A percentile compares a stretch with the other conserved stretches of the same genome.
These are phyloP conservation scores for Pollenia amentaria DNA, from an alignment of 2,888 invertebrate species.

Conservation along the genomic window DNA sequence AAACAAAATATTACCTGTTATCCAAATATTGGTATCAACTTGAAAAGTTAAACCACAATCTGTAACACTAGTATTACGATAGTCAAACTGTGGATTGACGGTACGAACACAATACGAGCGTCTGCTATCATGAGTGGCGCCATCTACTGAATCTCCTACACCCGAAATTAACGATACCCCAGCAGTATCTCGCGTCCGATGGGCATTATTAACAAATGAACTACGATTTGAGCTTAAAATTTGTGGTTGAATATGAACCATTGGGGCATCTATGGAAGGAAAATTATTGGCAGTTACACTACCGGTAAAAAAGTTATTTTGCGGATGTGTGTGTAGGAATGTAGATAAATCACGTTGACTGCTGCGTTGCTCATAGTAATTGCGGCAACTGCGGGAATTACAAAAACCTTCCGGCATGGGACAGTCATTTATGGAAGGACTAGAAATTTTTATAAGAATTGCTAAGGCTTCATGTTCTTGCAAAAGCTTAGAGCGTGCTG, in stretches of 20 bases:
- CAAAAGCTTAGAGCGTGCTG: conserved; percentile 90
- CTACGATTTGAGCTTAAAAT: conserved; percentile 53
- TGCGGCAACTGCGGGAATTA: conserved; percentile 84
- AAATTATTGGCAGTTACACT: conserved; percentile 62
- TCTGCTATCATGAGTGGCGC: conserved; percentile 84
- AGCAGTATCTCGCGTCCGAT: conserved; percentile 72
- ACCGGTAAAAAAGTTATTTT: conserved; percentile 65
- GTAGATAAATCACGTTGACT: conserved; percentile 82
- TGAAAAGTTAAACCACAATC: conserved; percentile 92
- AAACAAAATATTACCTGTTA: conserved; percentile 85
- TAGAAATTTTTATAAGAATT: conserved; percentile 93
- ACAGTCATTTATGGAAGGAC: conserved; percentile 87
- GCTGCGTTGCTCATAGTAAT: conserved; percentile 79
- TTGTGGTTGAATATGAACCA: conserved; percentile 61
- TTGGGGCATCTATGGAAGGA: conserved; percentile 61
- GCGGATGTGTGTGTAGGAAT: conserved; percentile 76
- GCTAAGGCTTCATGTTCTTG: conserved; percentile 92
- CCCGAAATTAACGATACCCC: conserved; percentile 56
- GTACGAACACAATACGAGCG: conserved; percentile 90
- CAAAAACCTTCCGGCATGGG: conserved; percentile 91
- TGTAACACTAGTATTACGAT: conserved; percentile 90
- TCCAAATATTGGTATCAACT: conserved; percentile 92
- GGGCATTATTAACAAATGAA: conserved; percentile 31
- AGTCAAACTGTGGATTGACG: conserved; percentile 89
- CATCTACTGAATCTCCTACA: conserved; percentile 67